Percentiles rank a stretch among this genome's conserved stretches.
Evolutionary conservation across 2,888 invertebrate genomes (phyloP).

Genomic region (Volucella bombylans): DNA sequence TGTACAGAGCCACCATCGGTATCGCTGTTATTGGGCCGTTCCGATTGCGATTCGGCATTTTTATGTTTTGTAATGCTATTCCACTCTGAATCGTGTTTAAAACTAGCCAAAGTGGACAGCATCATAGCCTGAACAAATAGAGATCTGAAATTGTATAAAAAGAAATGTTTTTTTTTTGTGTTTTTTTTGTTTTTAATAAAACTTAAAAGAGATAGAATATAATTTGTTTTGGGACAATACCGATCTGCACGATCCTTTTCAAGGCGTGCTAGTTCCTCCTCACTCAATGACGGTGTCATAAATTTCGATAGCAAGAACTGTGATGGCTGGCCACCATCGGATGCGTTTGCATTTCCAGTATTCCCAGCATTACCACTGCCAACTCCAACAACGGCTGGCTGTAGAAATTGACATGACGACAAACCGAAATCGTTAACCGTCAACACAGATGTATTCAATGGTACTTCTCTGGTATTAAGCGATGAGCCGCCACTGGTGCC

Average conservation of each 20-base stretch:
- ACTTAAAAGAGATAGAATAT: background rate
- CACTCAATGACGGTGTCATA: constrained; percentile 84
- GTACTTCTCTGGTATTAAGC: constrained; percentile 81
- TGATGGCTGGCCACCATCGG: constrained; percentile 76
- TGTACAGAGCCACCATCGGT: constrained; percentile 70
- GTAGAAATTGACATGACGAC: constrained; percentile 76
- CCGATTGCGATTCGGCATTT: constrained; percentile 76
- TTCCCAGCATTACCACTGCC: constrained; percentile 75
- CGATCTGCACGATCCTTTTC: constrained; percentile 85
- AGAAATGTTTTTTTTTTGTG: background rate
- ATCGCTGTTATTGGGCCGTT: constrained; percentile 73
- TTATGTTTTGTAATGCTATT: constrained; percentile 69
- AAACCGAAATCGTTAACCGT: constrained; percentile 77
- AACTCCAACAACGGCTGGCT: constrained; percentile 77
- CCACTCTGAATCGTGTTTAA: constrained; percentile 75
- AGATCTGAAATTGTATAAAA: constrained; percentile 77
- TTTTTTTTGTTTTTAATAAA: background rate
- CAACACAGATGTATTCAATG: constrained; percentile 77
- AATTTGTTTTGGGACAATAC: constrained; percentile 73
- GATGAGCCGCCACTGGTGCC: constrained; percentile 80
- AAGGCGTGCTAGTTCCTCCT: constrained; percentile 83
- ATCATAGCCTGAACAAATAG: constrained; percentile 88
- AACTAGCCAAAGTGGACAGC: constrained; percentile 84
- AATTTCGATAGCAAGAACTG: constrained; percentile 83
- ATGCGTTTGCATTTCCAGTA: constrained; percentile 74